phyloP scores from a whole-genome alignment of 2,888 invertebrate genomes.

The Odontomyia ornata region DNA sequence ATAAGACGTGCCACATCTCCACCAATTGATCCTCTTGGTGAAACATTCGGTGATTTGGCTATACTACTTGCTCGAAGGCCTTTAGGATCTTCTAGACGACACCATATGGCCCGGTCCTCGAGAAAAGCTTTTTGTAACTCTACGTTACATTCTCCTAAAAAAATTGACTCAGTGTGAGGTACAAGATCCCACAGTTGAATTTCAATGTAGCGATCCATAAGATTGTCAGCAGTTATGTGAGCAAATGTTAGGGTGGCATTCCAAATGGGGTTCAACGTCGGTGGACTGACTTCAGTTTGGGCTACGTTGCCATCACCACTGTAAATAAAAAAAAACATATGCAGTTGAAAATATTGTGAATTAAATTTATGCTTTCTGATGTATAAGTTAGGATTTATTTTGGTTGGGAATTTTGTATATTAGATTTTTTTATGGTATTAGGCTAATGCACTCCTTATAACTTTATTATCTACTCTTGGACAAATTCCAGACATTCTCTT shows the following conservation, averaged over 20 bases:
- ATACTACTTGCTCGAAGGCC: slow-evolving; percentile 68
- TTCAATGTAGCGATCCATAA: slow-evolving; percentile 83
- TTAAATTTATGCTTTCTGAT: too few species aligned
- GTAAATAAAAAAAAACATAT: slow-evolving; percentile 50
- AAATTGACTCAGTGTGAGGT: slow-evolving; percentile 82
- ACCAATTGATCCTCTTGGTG: slow-evolving; percentile 80
- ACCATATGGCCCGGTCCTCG: slow-evolving; percentile 90
- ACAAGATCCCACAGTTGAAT: slow-evolving; percentile 89
- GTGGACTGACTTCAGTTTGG: slow-evolving; percentile 86
- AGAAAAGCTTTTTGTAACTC: slow-evolving; percentile 77
- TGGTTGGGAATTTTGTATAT: too few species aligned
- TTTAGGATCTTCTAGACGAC: slow-evolving; percentile 82
- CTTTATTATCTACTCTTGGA: too few species aligned
- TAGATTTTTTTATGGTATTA: too few species aligned
- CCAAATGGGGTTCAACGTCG: slow-evolving; percentile 90
- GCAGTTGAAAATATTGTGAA: too few species aligned
- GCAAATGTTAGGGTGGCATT: slow-evolving; percentile 88
- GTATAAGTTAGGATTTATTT: too few species aligned
- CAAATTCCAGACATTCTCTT: too few species aligned
- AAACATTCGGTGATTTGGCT: slow-evolving; percentile 78
- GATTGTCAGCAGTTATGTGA: slow-evolving; percentile 79
- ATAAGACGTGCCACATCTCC: slow-evolving; percentile 73
- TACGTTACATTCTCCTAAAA: slow-evolving; percentile 81
- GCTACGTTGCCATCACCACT: slow-evolving; percentile 80
- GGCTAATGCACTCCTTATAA: too few species aligned